phyloP scores from a whole-genome alignment of 2,888 invertebrate species.

The Parnassius mnemosyne region DNA sequence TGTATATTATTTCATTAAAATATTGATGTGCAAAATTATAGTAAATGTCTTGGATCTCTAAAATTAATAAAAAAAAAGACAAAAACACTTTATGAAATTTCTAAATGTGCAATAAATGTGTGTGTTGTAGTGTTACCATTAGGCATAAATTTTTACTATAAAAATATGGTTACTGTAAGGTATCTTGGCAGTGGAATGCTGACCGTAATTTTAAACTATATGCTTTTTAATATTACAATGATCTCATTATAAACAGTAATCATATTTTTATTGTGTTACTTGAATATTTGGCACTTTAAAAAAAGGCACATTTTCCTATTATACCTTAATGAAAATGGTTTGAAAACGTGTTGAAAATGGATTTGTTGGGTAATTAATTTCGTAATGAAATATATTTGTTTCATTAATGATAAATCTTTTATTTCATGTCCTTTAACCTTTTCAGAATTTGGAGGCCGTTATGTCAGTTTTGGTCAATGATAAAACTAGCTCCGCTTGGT shows the following conservation, averaged over 20 bases:
- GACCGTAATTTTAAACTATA: constrained; percentile 36
- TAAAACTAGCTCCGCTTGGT: no score
- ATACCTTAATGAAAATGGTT: constrained; percentile 72
- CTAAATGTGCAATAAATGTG: constrained; percentile 82
- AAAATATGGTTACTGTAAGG: constrained; percentile 47
- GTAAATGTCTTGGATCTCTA: constrained; percentile 80
- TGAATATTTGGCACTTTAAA: constrained; percentile 79
- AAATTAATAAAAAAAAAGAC: constrained; percentile 78
- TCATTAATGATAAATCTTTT: constrained; percentile 68
- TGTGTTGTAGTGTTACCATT: constrained; percentile 81
- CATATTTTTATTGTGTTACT: constrained; percentile 65
- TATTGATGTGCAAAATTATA: constrained; percentile 80
- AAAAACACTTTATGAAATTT: constrained; percentile 80
- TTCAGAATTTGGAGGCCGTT: not conserved
- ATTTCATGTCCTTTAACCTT: constrained; percentile 38
- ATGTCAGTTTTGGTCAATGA: no score
- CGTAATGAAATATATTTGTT: constrained; percentile 82
- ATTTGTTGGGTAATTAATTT: constrained; percentile 82
- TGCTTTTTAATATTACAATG: constrained; percentile 49
- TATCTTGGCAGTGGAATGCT: constrained; percentile 30
- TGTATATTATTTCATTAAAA: constrained; percentile 76
- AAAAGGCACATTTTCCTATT: constrained; percentile 78
- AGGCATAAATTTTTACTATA: constrained; percentile 71
- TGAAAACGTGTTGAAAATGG: constrained; percentile 79
- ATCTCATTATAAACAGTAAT: constrained; percentile 67